Base-by-base conservation (phyloP, 2,113 vertebrate species). In the Calcarius ornatus region DNA sequence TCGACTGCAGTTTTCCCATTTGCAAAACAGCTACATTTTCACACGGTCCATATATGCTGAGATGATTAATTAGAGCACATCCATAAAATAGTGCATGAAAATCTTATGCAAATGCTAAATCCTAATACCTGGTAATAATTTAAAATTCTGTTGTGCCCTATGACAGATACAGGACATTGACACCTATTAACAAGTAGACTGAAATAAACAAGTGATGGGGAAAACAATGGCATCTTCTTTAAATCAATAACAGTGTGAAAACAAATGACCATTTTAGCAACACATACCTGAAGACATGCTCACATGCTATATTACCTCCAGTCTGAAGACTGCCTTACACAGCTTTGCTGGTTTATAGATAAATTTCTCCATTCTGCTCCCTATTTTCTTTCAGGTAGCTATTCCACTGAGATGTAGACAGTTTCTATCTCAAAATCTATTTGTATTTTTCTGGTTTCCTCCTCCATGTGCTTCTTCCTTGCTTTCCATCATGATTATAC, bases 101-200 rank as follows among this genome's bases (percentile, higher is more conserved):
- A 57, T 59, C 56, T 38, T 59, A n/a, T 48, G 28, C 51, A 84
- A 81, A 64, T 57, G 24, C 31, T 92, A 33, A 64, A 56, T 68
- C 53, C 84, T 81, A 61, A 27, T 72, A 69, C 30, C 25, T 76
- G 57, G 16, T 53, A 65, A 66, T 76, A 63, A 56, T n/a, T 48
- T 4, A 59, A 80, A 63, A 60, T 23, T 50, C 33, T 0, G 0
- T n/a, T 61, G 7, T 64, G 27, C 23, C 23, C 6, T 37, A 1
- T 86, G 48, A 38, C 51, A 70, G 75, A 77, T 82, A 24, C 11
- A 81, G 50, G 24, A 42, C 23, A 42, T 17, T 9, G 38, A 38
- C 60, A 56, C 14, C 3, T 28, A 30, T 45, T 71, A 21, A 21
- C 24, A 76, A 38, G 37, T 16, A 66, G 56, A 31, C 33, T 56